Base-by-base conservation (phyloP, 2,888 invertebrate species). In the Diloba caeruleocephala region DNA sequence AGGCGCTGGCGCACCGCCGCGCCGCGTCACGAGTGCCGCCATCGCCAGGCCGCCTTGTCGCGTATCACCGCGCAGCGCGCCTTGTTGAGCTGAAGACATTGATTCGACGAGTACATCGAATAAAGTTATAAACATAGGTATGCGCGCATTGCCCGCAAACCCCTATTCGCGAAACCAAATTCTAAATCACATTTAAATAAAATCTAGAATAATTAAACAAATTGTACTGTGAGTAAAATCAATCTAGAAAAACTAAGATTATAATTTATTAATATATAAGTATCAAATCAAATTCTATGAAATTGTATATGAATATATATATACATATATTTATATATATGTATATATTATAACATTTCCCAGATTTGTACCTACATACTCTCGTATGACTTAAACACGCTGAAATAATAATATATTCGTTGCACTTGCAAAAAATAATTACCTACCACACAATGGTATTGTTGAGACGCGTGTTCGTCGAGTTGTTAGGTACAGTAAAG, bases 141-240 rank as follows among this genome's bases (percentile, higher is more conserved):
- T n/a, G 59, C 70, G 57, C 73, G 74, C 68, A 54, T 80, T 74
- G 86, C 81, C 84, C 71, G 82, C 58, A 76, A 73, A 80, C 84
- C 81, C 82, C 71, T n/a, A 65, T 65, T 50, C 78, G 84, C 74
- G 87, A 86, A 92, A 91, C 90, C 88, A 92, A 91, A 92, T 92
- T 92, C 92, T 92, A 92, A 92, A 92, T 91, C 87, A 89, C 89
- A 81, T 84, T 86, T 81, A 85, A 86, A 83, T 85, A 83, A 88
- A 82, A 74, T 58, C 60, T 87, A 89, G 84, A 44, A 67, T 82
- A 79, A 83, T 81, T 73, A 78, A 83, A 81, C 50, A 82, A 81
- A 81, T 72, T 81, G 82, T 85, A 82, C 79, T 82, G 79, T 78
- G 73, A 80, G 67, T 84, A 82, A 85, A 85, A 79, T 77, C 78